A percentile compares a stretch with the other conserved stretches of the same genome.
Conservation (phyloP, 2,797 vertebrate genomes). For the Erethizon dorsatum region DNA sequence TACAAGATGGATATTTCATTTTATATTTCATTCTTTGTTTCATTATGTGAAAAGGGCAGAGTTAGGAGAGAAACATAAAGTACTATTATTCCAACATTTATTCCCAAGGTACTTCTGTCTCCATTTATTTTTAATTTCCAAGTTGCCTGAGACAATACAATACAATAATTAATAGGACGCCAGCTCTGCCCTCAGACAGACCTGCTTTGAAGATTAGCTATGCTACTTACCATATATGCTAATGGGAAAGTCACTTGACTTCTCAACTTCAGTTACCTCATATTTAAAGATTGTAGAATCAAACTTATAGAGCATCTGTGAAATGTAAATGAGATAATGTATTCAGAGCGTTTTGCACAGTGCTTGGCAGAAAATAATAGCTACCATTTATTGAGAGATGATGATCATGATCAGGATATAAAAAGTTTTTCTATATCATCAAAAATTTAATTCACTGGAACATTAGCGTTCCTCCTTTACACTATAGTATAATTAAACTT, state of each 20-base stretch:
- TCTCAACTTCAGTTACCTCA: background rate
- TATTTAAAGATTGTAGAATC: constrained; percentile 19
- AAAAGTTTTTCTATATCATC: constrained; percentile 37
- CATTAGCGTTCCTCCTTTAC: constrained; percentile 23
- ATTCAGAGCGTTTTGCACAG: background rate
- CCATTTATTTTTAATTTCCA: constrained; percentile 38
- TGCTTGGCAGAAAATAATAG: constrained; percentile 35
- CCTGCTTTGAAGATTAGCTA: constrained; percentile 10
- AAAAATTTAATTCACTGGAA: constrained; percentile 24
- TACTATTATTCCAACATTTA: background rate
- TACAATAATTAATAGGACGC: constrained; percentile 13
- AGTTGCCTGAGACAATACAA: background rate
- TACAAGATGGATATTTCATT: background rate
- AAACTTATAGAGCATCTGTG: background rate
- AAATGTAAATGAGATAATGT: background rate
- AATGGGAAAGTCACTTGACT: background rate
- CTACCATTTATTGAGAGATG: background rate
- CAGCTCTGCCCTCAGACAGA: background rate
- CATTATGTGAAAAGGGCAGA: background rate
- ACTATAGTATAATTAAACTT: constrained; percentile 44
- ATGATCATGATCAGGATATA: constrained; percentile 6
- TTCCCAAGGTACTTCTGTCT: background rate
- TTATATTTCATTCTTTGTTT: constrained; percentile 31
- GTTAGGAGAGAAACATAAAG: background rate
- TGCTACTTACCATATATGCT: background rate